phyloP scores from a whole-genome alignment of 1,140 invertebrate genomes.

The Rhopalosiphum maidis region DNA sequence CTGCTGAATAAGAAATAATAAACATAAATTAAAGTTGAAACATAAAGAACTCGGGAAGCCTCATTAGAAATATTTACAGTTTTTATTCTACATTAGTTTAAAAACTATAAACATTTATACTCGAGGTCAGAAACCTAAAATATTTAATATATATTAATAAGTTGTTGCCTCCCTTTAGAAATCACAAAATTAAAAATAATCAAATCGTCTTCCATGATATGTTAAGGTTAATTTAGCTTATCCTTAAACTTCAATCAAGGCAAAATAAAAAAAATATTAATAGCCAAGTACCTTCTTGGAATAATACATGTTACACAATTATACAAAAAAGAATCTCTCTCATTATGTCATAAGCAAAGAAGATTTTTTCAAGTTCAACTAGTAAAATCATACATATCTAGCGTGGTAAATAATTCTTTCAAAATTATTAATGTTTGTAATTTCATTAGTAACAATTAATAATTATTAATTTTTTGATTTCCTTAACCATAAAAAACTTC shows the following conservation, averaged over 20 bases:
- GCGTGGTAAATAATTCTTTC: background rate
- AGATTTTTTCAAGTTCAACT: background rate
- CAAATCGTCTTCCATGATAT: background rate
- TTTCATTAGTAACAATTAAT: background rate
- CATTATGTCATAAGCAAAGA: background rate
- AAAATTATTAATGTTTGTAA: background rate
- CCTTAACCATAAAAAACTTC: too few relatives aligned
- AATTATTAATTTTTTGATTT: too few relatives aligned
- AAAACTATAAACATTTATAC: background rate
- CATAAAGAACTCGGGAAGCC: background rate
- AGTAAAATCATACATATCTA: background rate
- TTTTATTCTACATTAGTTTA: too few relatives aligned
- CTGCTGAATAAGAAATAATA: background rate
- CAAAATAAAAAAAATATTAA: background rate
- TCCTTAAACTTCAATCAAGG: background rate
- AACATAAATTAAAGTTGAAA: background rate
- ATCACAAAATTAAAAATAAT: background rate
- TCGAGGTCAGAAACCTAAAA: background rate
- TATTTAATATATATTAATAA: background rate
- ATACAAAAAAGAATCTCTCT: too few relatives aligned
- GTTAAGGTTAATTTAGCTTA: background rate
- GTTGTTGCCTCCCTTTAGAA: background rate
- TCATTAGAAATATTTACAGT: background rate
- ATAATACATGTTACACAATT: too few relatives aligned
- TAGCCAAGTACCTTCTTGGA: too few relatives aligned